phyloP scores from a whole-genome alignment of 2,888 invertebrate species.

The Yponomeuta malinellus region DNA sequence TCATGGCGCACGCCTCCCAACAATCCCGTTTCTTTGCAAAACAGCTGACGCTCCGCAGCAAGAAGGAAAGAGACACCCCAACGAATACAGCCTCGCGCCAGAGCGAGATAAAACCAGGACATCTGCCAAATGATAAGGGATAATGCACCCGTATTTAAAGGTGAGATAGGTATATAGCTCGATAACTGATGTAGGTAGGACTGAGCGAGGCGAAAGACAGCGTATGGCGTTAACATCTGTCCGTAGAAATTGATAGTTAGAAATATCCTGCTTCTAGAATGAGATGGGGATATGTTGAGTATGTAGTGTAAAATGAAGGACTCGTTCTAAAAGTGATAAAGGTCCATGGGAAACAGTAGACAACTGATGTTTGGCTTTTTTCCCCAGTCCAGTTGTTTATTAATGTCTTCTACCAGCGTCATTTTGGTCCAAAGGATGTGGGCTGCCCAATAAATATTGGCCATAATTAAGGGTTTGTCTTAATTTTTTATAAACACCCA shows the following conservation, averaged over 20 bases:
- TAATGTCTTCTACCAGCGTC: constrained; percentile 14
- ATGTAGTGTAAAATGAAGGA: background rate
- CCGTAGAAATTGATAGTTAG: constrained; percentile 11
- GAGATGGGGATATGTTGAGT: background rate
- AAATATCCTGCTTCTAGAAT: background rate
- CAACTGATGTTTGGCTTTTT: constrained; percentile 11
- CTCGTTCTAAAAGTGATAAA: constrained; percentile 9
- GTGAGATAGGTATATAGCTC: background rate
- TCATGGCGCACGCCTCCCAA: constrained; percentile 35
- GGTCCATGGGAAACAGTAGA: constrained; percentile 11
- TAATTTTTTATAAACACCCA: background rate
- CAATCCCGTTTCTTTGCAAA: constrained; percentile 64
- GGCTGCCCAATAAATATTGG: background rate
- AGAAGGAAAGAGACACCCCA: constrained; percentile 18
- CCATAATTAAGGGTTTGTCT: background rate
- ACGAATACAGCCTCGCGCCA: background rate
- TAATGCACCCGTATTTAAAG: constrained; percentile 11
- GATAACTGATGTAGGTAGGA: background rate
- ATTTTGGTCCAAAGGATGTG: background rate
- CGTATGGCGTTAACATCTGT: constrained; percentile 8
- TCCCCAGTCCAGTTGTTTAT: constrained; percentile 7
- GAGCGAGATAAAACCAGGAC: constrained; percentile 10
- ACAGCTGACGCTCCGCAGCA: constrained; percentile 48
- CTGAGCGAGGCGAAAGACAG: background rate
- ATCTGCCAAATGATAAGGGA: constrained; percentile 12